phyloP scores from a whole-genome alignment of 2,888 invertebrate genomes.

The Strigamia crassipes region DNA sequence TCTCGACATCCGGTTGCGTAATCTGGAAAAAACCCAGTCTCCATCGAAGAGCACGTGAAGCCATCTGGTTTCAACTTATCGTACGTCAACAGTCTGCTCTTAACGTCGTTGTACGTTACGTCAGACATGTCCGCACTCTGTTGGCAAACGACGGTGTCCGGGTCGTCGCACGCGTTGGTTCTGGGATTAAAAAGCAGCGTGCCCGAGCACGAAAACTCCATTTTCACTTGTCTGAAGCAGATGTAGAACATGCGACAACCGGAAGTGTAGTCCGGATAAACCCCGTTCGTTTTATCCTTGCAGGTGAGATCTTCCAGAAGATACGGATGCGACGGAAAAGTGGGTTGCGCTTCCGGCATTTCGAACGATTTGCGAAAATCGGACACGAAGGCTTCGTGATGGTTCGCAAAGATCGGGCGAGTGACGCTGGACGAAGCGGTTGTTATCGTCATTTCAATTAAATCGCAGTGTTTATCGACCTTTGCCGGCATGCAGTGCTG shows the following conservation, averaged over 20 bases:
- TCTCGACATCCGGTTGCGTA: conserved; percentile 50
- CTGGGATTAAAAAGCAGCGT: conserved; percentile 51
- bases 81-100: background rate
- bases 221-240: conserved; percentile 49
- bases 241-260: conserved; percentile 51
- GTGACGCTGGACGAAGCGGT: background rate
- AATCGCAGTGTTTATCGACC: background rate
- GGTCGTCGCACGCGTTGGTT: conserved; percentile 49
- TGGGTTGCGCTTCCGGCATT: background rate
- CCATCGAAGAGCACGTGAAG: conserved; percentile 49
- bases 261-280: conserved; percentile 50
- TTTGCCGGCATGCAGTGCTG: conserved; percentile 39
- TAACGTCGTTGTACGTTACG: conserved; percentile 42
- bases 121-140: background rate
- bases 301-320: conserved; percentile 47
- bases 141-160: conserved; percentile 49
- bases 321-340: background rate
- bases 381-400: background rate
- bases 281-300: conserved; percentile 50
- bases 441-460: background rate
- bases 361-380: background rate
- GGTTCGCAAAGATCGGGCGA: background rate
- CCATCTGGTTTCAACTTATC: background rate
- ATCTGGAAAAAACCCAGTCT: conserved; percentile 52
- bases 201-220: conserved; percentile 50